Conservation (phyloP, 2,113 vertebrate species). For the Alosa alosa region DNA sequence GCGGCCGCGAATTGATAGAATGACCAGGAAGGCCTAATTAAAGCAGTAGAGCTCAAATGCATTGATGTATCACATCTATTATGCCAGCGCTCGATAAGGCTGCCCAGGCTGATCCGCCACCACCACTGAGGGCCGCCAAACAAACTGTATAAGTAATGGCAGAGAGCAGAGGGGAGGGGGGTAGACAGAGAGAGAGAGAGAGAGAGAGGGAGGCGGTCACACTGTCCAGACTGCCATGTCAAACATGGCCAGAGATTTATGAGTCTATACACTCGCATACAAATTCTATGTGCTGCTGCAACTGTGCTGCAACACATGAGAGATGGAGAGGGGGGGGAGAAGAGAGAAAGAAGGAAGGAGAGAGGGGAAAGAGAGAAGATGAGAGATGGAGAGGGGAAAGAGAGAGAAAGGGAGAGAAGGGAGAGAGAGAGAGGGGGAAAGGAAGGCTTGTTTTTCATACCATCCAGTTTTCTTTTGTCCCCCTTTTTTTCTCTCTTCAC, state of each 20-base stretch:
- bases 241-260: slow-evolving; percentile 58
- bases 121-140: slow-evolving; percentile 87
- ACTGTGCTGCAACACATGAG: not conserved
- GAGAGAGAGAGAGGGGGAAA: not conserved
- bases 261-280: slow-evolving; percentile 55
- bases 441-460: not conserved
- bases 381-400: not conserved
- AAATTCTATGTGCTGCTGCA: slow-evolving; percentile 41
- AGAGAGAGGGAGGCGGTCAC: slow-evolving; percentile 6
- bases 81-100: slow-evolving; percentile 91
- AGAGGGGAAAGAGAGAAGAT: not conserved
- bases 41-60: slow-evolving; percentile 97
- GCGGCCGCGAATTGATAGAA: slow-evolving; percentile 86
- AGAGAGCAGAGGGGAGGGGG: slow-evolving; percentile 58
- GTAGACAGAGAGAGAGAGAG: slow-evolving; percentile 23
- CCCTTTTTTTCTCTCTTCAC: not conserved
- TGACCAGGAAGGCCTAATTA: slow-evolving; percentile 98
- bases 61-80: slow-evolving; percentile 99
- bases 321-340: not conserved
- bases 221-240: slow-evolving; percentile 53
- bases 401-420: not conserved
- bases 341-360: not conserved
- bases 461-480: not conserved
- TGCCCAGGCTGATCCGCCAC: slow-evolving; percentile 80
- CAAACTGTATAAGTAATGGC: slow-evolving; percentile 91